Evolutionary conservation across 2,888 invertebrate genomes (phyloP), one percentile per base, ranked within the genome.

Genomic region (Chrysolina americana): DNA sequence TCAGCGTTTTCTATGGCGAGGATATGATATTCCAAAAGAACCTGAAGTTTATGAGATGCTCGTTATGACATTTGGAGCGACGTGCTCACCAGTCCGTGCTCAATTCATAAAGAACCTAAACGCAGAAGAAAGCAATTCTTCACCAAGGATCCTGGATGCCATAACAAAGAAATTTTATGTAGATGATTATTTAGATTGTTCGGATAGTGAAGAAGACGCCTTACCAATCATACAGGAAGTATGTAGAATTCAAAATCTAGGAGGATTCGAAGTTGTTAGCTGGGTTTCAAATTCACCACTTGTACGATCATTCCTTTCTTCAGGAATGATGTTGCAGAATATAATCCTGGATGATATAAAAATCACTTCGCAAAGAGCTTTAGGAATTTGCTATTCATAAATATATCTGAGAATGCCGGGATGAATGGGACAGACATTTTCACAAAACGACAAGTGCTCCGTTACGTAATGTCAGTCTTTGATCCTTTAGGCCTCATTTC

Each of bases 371-470:
- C n/a, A n/a, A n/a, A n/a, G n/a, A n/a, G n/a, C n/a, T n/a, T n/a
- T 15, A 10, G 15, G 48, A 13, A 4, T 48, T 48, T 13, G 6
- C 13, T 23, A n/a, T n/a, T n/a, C n/a, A n/a, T 19, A 59, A 15
- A 19, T 28, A 9, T 6, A 19, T 15, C 9, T 17, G 9, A 13
- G 19, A 59, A n/a, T n/a, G n/a, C n/a, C n/a, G n/a, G n/a, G 21
- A 5, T 59, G 59, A 59, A n/a, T n/a, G n/a, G n/a, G n/a, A n/a
- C n/a, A n/a, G n/a, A n/a, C n/a, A n/a, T n/a, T n/a, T n/a, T n/a
- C 6, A 66, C 47, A 23, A 66, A 66, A 17, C 44, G 66, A 56
- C 8, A 50, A 50, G 23, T 68, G 23, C 68, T 68, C n/a, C 13
- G 23, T 17, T 17, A 17, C 17, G 47, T 68, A 5, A 68, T 68